Evolutionary conservation across 2,888 invertebrate species (phyloP).

Genomic region (Drosophila diplacantha): DNA sequence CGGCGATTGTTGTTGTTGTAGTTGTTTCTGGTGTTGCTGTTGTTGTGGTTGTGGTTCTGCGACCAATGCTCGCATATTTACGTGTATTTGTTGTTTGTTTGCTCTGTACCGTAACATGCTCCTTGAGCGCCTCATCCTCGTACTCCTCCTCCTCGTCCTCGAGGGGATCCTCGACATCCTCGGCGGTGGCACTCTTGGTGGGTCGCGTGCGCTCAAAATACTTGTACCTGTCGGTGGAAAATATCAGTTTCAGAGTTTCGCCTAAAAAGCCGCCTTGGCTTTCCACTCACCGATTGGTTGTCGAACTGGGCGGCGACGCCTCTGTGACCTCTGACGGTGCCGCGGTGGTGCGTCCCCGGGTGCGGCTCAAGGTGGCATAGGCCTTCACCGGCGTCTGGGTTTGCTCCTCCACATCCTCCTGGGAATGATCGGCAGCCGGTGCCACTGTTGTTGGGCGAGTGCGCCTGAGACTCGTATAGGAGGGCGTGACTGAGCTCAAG

Average conservation of each 20-base stretch:
- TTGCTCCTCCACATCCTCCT: slow-evolving; percentile 24
- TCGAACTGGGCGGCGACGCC: slow-evolving; percentile 45
- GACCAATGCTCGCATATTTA: slow-evolving; percentile 75
- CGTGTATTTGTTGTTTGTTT: slow-evolving; percentile 73
- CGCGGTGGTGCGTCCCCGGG: slow-evolving; percentile 55
- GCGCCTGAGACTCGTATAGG: slow-evolving; percentile 86
- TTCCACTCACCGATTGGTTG: slow-evolving; percentile 61
- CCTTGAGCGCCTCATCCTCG: slow-evolving; percentile 57
- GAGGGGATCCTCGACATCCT: slow-evolving; percentile 31
- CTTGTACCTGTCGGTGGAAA: slow-evolving; percentile 65
- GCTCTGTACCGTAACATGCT: slow-evolving; percentile 76
- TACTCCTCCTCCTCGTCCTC: slow-evolving; percentile 60
- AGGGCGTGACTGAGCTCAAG: slow-evolving; percentile 77
- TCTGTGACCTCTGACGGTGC: slow-evolving; percentile 22
- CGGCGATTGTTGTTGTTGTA: slow-evolving; percentile 34
- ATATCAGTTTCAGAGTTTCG: background rate
- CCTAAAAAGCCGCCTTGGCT: too few species aligned
- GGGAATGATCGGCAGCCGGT: slow-evolving; percentile 35
- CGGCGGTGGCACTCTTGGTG: slow-evolving; percentile 53
- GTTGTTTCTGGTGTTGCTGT: slow-evolving; percentile 56
- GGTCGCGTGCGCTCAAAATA: slow-evolving; percentile 74
- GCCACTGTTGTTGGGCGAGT: slow-evolving; percentile 80
- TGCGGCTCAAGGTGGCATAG: slow-evolving; percentile 70
- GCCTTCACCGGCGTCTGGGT: slow-evolving; percentile 49
- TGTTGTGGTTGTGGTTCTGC: slow-evolving; percentile 70